Base-by-base conservation (phyloP, 2,113 vertebrate genomes). In the Phrynocephalus versicolor region DNA sequence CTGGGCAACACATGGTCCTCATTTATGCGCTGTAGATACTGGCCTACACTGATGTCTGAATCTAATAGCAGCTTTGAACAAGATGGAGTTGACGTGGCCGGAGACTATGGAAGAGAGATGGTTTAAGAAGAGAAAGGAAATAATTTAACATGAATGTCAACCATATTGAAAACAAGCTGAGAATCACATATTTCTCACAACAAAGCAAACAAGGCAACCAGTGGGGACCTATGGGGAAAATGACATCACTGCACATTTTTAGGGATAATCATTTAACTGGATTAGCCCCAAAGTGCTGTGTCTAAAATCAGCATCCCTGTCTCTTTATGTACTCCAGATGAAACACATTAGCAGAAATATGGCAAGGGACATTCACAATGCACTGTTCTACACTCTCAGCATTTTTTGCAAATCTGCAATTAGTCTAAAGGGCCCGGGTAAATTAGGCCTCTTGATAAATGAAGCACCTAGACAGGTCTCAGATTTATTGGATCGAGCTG, bases 381-480 rank as follows among this genome's bases (percentile, higher is more conserved):
- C 95, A 96, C 95, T 75, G 96, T 98, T 98, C 97, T 97, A 97
- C 98, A 97, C 97, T 97, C 98, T 99, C 98, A 99, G 98, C 98
- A 98, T 97, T 99, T 99, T 98, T 97, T 96, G 96, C 96, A 98
- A 99, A 98, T 99, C 97, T 98, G 98, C 98, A 99, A 99, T 99
- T 99, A 99, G 98, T 99, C 98, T 99, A 98, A 98, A 98, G 98
- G 98, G 98, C 97, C 97, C 94, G 97, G 94, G 97, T 98, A 99
- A 99, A 99, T 99, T 97, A 99, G 97, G 97, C 97, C 98, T 98
- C 98, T 97, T 99, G 98, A 99, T 98, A 98, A 98, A 99, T 97
- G 97, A 98, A 98, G 97, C 97, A 97, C 97, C 94, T 97, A 97
- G 97, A 98, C 96, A 96, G 97, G 97, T 97, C 97, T 97, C 95